Evolutionary conservation across 2,113 vertebrate genomes (phyloP), one percentile per base, ranked within the genome.

Genomic region (Prionailurus bengalensis): DNA sequence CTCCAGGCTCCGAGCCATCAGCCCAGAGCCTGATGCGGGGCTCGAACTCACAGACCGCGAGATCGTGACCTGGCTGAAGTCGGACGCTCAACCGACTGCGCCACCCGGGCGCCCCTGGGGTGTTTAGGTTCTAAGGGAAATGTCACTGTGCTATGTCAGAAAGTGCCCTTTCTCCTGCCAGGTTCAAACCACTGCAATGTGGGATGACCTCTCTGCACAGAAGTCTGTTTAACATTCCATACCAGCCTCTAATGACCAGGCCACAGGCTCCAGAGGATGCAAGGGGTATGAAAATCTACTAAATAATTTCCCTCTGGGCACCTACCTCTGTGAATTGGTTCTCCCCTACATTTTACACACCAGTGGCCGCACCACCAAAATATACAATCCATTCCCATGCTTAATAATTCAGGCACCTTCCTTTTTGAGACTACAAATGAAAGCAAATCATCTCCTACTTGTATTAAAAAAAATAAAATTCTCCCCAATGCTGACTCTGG

Each of bases 401-500:
- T 97, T 97, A 98, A 98, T 93, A 98, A 92, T 86, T 68, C 33
- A 94, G 93, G 91, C 45, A 91, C 95, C 93, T 96, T 96, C 85
- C 39, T 91, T 88, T 4, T 86, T 90, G 53, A 97, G 96, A 97
- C 71, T 91, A 97, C 51, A 98, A 98, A 98, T 97, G 97, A 98
- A 98, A 94, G 93, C 96, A 98, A 98, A 97, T 97, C 0, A 97
- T 96, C 97, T 97, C 86, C 89, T 96, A 81, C 89, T 96, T 96
- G 83, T 97, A 96, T 97, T 94, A 92, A 91, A 97, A 90, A 94
- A 98, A 98, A 98, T 98, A 98, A 98, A 98, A 97, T 94, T 95
- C 80, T 96, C 91, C 84, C 97, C 82, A 66, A 66, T 66, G 71
- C 53, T 45, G 61, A 88, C 81, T 98, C 89, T 88, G 71, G 90